Conservation (phyloP, 2,797 vertebrate species). For the Gadopsis marmoratus region DNA sequence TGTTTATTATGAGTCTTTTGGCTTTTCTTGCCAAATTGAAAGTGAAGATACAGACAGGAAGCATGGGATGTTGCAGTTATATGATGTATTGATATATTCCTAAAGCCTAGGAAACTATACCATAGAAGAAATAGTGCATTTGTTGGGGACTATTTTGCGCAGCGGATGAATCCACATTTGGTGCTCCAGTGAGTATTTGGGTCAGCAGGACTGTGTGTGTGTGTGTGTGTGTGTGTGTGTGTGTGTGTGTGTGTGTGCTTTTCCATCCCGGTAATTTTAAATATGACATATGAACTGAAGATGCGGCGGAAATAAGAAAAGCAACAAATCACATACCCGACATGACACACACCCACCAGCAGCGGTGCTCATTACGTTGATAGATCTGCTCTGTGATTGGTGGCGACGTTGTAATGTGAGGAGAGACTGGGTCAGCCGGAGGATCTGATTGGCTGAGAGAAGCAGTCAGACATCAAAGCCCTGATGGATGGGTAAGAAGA, state of each 20-base stretch:
- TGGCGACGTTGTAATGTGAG: conserved; percentile 16
- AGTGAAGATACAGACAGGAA: background rate
- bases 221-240: too few relatives aligned
- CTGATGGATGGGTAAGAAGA: conserved; percentile 13
- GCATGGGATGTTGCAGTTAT: too few relatives aligned
- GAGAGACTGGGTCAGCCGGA: conserved; percentile 10
- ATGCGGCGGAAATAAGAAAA: conserved; percentile 32
- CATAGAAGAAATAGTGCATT: too few relatives aligned
- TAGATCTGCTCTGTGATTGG: conserved; percentile 55
- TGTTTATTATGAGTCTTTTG: too few relatives aligned
- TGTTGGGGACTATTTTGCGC: too few relatives aligned
- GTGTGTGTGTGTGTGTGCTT: conserved; percentile 10
- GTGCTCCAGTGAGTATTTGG: too few relatives aligned
- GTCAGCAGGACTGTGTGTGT: too few relatives aligned
- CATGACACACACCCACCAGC: background rate
- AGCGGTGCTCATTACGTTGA: conserved; percentile 46
- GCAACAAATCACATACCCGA: conserved; percentile 6
- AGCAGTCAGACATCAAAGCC: background rate
- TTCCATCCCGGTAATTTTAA: conserved; percentile 7
- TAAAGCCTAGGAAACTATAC: too few relatives aligned
- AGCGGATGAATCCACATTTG: too few relatives aligned
- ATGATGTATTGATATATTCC: too few relatives aligned
- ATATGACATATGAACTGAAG: conserved; percentile 54
- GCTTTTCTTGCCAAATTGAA: background rate
- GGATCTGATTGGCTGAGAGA: conserved; percentile 46